Base-by-base conservation (phyloP, 1,140 invertebrate species). In the Ericerus pela region DNA sequence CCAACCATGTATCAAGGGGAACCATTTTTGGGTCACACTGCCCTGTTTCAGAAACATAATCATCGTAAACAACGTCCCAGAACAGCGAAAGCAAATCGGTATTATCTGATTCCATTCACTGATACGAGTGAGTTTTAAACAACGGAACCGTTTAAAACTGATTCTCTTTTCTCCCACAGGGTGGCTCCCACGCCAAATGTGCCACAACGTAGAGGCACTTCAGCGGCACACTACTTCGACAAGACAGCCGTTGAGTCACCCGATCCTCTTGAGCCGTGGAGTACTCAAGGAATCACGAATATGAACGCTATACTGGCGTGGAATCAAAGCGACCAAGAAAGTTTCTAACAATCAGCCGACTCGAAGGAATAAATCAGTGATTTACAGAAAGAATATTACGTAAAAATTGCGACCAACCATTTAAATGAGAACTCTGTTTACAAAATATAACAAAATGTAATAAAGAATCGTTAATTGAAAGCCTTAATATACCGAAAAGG, bases 281-380 rank as follows among this genome's bases (percentile, higher is more conserved):
- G 81, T 65, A 82, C 78, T 18, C 72, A 76, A 57, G 75, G 73
- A 58, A 79, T 84, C 60, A 75, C 77, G 54, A 79, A 78, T 67
- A 83, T 85, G 71, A 84, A 83, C 67, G 74, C 78, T 59, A 78
- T 84, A 64, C 70, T 85, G 54, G 77, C 78, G 38, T 80, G 78
- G 78, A 69, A 73, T 58, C 66, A 72, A 51, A 70, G 69, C 38
- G 69, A 70, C 14, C 41, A 8, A 22, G 41, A 47, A 8, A 47
- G n/a, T n/a, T n/a, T n/a, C n/a, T n/a, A n/a, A n/a, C n/a, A n/a
- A n/a, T n/a, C n/a, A n/a, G n/a, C n/a, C n/a, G n/a, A n/a, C n/a
- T n/a, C n/a, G n/a, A n/a, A n/a, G n/a, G n/a, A n/a, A n/a, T n/a
- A n/a, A n/a, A n/a, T n/a, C n/a, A n/a, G n/a, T n/a, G n/a, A n/a